Evolutionary conservation across 2,888 invertebrate genomes (phyloP).

Genomic region (Dendrolimus pini): DNA sequence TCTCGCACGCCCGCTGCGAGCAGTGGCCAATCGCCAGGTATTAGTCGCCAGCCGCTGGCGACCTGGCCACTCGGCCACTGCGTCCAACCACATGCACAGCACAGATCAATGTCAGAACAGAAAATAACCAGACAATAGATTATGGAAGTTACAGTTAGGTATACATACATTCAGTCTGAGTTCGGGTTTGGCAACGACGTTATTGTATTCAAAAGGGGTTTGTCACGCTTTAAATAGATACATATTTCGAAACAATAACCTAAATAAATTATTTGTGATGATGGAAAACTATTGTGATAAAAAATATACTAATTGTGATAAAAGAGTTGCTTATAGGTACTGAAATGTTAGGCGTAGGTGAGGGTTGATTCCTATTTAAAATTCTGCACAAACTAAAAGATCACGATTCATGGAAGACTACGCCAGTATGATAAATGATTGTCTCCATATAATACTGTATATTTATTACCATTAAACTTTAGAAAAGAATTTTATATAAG

Average conservation of each 20-base stretch:
- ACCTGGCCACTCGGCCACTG: slow-evolving; percentile 7
- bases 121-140: slow-evolving; percentile 21
- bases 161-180: slow-evolving; percentile 71
- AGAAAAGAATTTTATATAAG: slow-evolving; percentile 52
- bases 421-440: slow-evolving; percentile 49
- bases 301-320: neutral
- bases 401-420: slow-evolving; percentile 63
- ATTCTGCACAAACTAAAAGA: slow-evolving; percentile 17
- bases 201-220: slow-evolving; percentile 40
- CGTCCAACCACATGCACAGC: slow-evolving; percentile 4
- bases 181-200: slow-evolving; percentile 69
- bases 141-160: slow-evolving; percentile 53
- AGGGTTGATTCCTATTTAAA: slow-evolving; percentile 1
- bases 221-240: slow-evolving; percentile 9
- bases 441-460: slow-evolving; percentile 60
- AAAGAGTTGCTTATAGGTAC: neutral
- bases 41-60: neutral
- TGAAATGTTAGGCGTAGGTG: neutral
- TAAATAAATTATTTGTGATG: neutral
- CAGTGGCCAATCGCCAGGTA: too few relatives aligned
- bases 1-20: slow-evolving; percentile 5
- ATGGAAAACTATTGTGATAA: neutral
- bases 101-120: slow-evolving; percentile 1
- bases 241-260: neutral
- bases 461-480: slow-evolving; percentile 42